Evolutionary conservation across 2,797 vertebrate genomes (phyloP), one percentile per base, ranked within the genome.

Genomic region (Aldrovandia affinis): DNA sequence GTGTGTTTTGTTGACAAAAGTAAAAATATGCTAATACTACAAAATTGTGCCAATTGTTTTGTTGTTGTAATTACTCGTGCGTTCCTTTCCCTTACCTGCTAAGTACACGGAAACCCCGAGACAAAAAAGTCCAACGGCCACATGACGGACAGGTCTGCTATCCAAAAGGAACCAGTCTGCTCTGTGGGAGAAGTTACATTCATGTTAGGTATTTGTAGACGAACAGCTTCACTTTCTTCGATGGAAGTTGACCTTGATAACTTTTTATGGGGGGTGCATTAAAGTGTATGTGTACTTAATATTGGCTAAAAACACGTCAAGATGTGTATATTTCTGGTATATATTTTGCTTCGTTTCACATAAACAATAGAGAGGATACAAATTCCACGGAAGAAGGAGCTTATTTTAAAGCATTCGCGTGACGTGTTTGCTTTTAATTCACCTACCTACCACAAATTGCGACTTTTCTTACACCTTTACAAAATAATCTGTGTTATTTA

Each of bases 141-240:
- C 86, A 47, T 98, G 97, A 28, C 97, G 95, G 33, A 98, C 93
- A 0, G 84, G 89, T 75, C 96, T 94, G 92, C 95, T 97, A 55
- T 98, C 96, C 88, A 96, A 83, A 0, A 99, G 95, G 90, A 99
- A 98, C 97, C 97, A 97, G 86, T 96, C 96, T 12, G 96, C 96
- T 93, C 98, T 99, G 93, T 77, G 82, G 54, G 87, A 88, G 88
- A 7, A 25, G 52, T 6, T 50, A 59, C 42, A 65, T 9, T 28
- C 9, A 33, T 65, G 63, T 65, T 1, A 65, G n/a, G 9, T 61
- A 61, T 61, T 25, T n/a, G 14, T 57, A 18, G 55, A 57, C 55
- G 5, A 22, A n/a, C n/a, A n/a, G n/a, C 55, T 57, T 57, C 55
- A 57, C 20, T 22, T 57, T 18, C 54, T 20, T 57, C 25, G 20